Conservation (phyloP, 2,888 invertebrate species). For the Aphrophora alni region DNA sequence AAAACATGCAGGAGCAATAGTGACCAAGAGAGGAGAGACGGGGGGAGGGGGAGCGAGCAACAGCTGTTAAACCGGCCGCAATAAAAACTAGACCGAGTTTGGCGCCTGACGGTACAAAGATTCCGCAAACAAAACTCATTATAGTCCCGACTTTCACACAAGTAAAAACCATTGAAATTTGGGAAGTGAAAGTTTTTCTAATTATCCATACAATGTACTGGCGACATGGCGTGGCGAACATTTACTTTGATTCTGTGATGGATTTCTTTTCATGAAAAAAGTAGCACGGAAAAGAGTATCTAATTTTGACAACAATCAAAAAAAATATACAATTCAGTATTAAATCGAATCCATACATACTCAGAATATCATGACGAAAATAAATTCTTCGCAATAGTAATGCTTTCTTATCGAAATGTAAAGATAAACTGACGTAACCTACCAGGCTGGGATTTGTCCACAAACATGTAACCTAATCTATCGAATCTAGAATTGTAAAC, state of each 20-base stretch:
- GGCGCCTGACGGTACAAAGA: conserved; percentile 15
- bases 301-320: no score
- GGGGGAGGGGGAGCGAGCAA: conserved; percentile 22
- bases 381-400: no score
- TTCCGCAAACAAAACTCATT: conserved; percentile 18
- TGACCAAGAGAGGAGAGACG: conserved; percentile 45
- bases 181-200: conserved; percentile 24
- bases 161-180: conserved; percentile 10
- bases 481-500: no score
- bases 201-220: conserved; percentile 20
- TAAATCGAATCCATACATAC: no score
- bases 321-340: no score
- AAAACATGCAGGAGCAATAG: conserved; percentile 52
- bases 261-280: no score
- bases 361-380: no score
- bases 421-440: no score
- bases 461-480: no score
- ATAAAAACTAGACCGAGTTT: conserved; percentile 41
- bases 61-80: conserved; percentile 20
- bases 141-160: conserved; percentile 26
- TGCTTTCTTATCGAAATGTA: no score
- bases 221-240: neutral
- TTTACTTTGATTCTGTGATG: neutral
- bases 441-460: no score
- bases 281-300: no score